Evolutionary conservation across 2,888 invertebrate genomes (phyloP), one percentile per base, ranked within the genome.

Genomic region (Lingula anatina): DNA sequence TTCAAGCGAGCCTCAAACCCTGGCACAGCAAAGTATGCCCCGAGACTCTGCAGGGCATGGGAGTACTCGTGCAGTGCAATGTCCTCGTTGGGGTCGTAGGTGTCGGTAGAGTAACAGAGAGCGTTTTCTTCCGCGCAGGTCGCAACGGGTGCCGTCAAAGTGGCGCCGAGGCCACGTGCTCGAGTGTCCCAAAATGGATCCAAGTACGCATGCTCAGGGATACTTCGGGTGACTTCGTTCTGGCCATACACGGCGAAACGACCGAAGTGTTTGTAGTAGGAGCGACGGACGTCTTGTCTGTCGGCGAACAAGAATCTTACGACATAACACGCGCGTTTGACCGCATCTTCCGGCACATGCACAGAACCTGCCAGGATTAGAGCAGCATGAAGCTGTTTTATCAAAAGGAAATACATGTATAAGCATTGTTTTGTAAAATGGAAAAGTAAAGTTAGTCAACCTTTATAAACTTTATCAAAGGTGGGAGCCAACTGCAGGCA

Each of bases 311-410:
- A 55, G 50, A 68, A 65, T 18, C 67, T 54, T 0, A 64, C 54
- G 1, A 64, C 62, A 52, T 68, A 69, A 49, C 69, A 69, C 2
- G 68, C 68, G 25, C 69, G 37, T 35, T 51, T 55, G 18, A 69
- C 45, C 1, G 67, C 68, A n/a, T 50, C 44, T 50, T 66, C 62
- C 7, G 64, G 47, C 2, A 68, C 61, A 7, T 50, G 23, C 2
- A 28, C n/a, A 2, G 65, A 61, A 3, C 57, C 66, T 66, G 46
- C 3, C 5, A 5, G 20, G 5, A 23, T 20, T 15, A 44, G 12
- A 7, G 21, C 5, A n/a, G n/a, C n/a, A n/a, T n/a, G n/a, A n/a
- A n/a, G n/a, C n/a, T n/a, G n/a, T n/a, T n/a, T n/a, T n/a, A n/a
- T n/a, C n/a, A n/a, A n/a, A n/a, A n/a, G n/a, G n/a, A n/a, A n/a